Evolutionary conservation across 2,797 vertebrate genomes (phyloP), one percentile per base, ranked within the genome.

Genomic region (Phrynocephalus guinanensis): DNA sequence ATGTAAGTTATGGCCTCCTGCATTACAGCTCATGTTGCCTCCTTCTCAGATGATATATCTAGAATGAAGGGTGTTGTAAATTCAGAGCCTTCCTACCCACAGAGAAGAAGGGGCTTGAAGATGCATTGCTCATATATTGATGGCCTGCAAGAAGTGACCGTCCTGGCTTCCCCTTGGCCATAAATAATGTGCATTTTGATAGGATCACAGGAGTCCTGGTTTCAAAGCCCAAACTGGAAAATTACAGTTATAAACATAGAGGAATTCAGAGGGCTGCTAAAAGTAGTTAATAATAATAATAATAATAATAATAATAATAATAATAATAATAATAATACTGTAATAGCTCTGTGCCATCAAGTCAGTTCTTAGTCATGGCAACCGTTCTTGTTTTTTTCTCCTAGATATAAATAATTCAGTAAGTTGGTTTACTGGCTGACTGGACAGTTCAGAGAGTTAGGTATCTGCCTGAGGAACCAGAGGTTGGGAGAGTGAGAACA

Each of bases 11-110:
- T 38, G 86, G 80, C 16, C 70, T 89, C 60, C 26, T 67, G 18
- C 15, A 4, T 80, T 91, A 86, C 80, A 94, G 66, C 80, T 30
- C 48, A n/a, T 68, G 93, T 60, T 63, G 82, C 75, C 79, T 82
- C 60, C 75, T 89, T 50, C 82, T 88, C 67, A 44, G 9, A 81
- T 67, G 18, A 26, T 77, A 71, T 0, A 0, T 28, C 73, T 88
- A 6, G 30, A 87, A 44, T 0, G 0, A 22, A 3, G 18, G 0
- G 0, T 18, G 56, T 76, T 67, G 83, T 67, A 87, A 87, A 87
- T 87, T 83, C 90, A 78, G 13, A 86, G 1, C 48, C 73, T 84
- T 38, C 26, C 86, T 75, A 81, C 4, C 56, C 48, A 22, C 9
- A 71, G 67, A 87, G 77, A 87, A 80, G 33, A 83, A 78, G 52